phyloP scores from a whole-genome alignment of 2,888 invertebrate species.

The Latrodectus elegans region DNA sequence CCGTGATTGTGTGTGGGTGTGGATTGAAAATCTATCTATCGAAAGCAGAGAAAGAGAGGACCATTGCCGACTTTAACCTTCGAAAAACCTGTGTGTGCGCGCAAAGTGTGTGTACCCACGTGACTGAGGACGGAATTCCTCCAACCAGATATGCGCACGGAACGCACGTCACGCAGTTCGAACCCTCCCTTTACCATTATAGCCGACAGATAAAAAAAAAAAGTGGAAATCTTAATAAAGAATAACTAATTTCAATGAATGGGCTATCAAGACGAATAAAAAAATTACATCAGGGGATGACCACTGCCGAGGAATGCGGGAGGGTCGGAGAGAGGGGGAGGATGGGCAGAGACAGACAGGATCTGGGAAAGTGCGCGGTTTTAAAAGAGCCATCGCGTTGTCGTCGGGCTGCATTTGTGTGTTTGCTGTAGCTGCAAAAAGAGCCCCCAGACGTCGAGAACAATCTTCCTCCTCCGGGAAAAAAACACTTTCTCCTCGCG shows the following conservation, averaged over 20 bases:
- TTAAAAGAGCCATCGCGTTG: constrained; percentile 65
- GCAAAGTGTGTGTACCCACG: constrained; percentile 46
- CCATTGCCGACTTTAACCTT: constrained; percentile 61
- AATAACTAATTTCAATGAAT: constrained; percentile 15
- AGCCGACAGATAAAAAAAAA: not conserved
- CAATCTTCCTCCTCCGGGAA: not conserved
- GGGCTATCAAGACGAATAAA: not conserved
- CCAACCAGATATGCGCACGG: constrained; percentile 41
- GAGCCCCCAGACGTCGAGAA: not conserved
- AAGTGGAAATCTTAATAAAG: constrained; percentile 6
- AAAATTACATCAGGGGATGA: not conserved
- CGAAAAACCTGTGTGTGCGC: constrained; percentile 55
- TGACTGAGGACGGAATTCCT: constrained; percentile 23
- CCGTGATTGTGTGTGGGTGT: constrained; percentile 43
- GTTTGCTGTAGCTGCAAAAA: constrained; percentile 28
- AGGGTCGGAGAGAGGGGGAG: constrained; percentile 36
- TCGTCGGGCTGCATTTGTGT: constrained; percentile 17
- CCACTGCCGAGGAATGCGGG: constrained; percentile 16
- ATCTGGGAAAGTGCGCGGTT: constrained; percentile 56
- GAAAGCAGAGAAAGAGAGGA: constrained; percentile 8
- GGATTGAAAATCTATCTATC: constrained; percentile 13
- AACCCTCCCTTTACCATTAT: not conserved
- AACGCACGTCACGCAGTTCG: constrained; percentile 37
- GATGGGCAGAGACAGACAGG: constrained; percentile 49
- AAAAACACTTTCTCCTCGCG: constrained; percentile 33